phyloP scores from a whole-genome alignment of 2,113 vertebrate species.

The Coreoperca whiteheadi region DNA sequence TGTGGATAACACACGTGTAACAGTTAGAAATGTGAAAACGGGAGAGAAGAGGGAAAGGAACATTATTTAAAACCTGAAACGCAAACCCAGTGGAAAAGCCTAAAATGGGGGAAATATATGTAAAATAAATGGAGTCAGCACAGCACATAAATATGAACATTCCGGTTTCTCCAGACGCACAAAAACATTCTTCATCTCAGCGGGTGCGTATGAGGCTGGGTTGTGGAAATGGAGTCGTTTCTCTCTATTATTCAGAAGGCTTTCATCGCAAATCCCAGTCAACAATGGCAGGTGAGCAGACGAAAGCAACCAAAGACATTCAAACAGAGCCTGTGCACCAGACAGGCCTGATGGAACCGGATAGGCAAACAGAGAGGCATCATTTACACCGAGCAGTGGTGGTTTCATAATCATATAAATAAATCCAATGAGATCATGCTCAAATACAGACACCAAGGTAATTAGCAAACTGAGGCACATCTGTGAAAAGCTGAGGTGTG shows the following conservation, averaged over 20 bases:
- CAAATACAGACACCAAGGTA: slow-evolving; percentile 56
- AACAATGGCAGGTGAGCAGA: slow-evolving; percentile 69
- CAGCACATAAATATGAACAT: slow-evolving; percentile 44
- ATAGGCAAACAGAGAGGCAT: slow-evolving; percentile 24
- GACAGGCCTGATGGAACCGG: slow-evolving; percentile 26
- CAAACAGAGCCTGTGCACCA: slow-evolving; percentile 21
- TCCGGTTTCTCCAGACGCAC: slow-evolving; percentile 27
- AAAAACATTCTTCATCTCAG: slow-evolving; percentile 56
- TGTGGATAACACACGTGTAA: not conserved
- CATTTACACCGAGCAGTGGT: slow-evolving; percentile 18
- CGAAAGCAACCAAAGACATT: slow-evolving; percentile 45
- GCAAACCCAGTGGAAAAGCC: slow-evolving; percentile 24
- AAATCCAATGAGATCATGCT: slow-evolving; percentile 63
- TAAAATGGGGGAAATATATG: slow-evolving; percentile 33
- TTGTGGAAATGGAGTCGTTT: slow-evolving; percentile 41
- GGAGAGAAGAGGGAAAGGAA: not conserved
- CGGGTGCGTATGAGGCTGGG: slow-evolving; percentile 30
- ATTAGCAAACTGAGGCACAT: slow-evolving; percentile 68
- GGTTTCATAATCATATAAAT: slow-evolving; percentile 57
- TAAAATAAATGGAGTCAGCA: slow-evolving; percentile 27
- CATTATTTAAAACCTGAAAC: slow-evolving; percentile 15
- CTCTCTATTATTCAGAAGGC: slow-evolving; percentile 64
- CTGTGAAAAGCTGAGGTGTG: slow-evolving; percentile 57
- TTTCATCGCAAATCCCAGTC: slow-evolving; percentile 61
- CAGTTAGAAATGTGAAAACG: slow-evolving; percentile 14